Evolutionary conservation across 2,888 invertebrate species (phyloP).

Genomic region (Nezara viridula): DNA sequence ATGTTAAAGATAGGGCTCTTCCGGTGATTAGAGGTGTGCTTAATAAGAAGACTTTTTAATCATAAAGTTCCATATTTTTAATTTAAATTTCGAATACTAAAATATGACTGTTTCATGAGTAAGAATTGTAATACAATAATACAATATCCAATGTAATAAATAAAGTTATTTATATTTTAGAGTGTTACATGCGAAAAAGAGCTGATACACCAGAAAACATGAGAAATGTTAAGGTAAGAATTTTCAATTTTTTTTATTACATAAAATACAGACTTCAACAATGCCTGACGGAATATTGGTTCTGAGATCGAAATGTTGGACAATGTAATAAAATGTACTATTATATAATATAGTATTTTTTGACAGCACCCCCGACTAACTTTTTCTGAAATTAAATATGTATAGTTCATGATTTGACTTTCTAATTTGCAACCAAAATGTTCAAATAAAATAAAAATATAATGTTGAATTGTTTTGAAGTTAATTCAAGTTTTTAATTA

Average conservation of each 20-base stretch:
- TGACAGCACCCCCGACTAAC: too few relatives aligned
- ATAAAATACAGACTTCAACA: too few relatives aligned
- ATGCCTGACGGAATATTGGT: too few relatives aligned
- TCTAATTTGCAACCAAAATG: too few relatives aligned
- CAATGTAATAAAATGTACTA: too few relatives aligned
- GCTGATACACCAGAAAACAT: constrained; percentile 52
- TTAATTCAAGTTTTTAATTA: too few relatives aligned
- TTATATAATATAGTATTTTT: too few relatives aligned
- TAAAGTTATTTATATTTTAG: constrained; percentile 30
- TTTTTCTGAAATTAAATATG: too few relatives aligned
- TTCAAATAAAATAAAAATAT: too few relatives aligned
- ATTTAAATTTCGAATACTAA: background rate
- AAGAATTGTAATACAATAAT: background rate
- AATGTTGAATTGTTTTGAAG: too few relatives aligned
- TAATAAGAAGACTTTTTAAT: background rate
- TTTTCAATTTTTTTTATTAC: background rate
- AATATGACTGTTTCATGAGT: background rate
- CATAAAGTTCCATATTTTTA: background rate
- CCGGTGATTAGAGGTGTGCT: constrained; percentile 37
- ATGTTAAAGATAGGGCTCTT: constrained; percentile 33
- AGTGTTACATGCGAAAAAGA: constrained; percentile 35
- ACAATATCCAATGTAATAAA: background rate
- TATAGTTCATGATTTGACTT: too few relatives aligned
- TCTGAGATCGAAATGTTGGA: too few relatives aligned
- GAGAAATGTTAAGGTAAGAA: constrained; percentile 32